These are phyloP conservation scores for Azemiops feae DNA, from an alignment of 2,113 vertebrate genomes.

Conservation along the genomic window DNA sequence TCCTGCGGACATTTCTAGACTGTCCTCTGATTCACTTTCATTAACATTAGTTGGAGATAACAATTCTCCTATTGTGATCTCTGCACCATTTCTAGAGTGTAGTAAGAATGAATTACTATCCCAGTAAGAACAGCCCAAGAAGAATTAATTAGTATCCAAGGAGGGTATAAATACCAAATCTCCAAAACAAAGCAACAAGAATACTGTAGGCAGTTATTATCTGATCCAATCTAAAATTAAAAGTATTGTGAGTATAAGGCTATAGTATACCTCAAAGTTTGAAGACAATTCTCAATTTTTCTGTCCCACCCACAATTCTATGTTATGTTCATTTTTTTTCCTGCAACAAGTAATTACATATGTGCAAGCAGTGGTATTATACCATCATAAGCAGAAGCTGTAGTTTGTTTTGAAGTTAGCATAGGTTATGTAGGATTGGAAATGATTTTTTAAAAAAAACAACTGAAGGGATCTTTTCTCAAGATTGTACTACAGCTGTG, in stretches of 20 bases:
- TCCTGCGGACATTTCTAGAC: neutral
- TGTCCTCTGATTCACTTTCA: neutral
- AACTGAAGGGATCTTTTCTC: neutral
- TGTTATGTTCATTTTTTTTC: neutral
- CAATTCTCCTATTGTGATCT: neutral
- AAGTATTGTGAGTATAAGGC: neutral
- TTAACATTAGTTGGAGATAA: neutral
- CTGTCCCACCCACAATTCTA: neutral
- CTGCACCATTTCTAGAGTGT: too few relatives aligned
- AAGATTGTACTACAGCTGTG: neutral
- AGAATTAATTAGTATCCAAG: neutral
- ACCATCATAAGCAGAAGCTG: conserved; percentile 30
- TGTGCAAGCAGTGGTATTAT: neutral
- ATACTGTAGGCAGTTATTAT: neutral
- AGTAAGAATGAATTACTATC: neutral
- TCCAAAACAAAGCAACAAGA: neutral
- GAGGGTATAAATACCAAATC: neutral
- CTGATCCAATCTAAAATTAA: neutral
- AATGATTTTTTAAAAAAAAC: neutral
- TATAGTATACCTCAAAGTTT: neutral
- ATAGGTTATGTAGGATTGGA: neutral
- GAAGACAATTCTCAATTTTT: neutral
- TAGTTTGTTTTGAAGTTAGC: neutral
- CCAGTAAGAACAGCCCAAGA: neutral
- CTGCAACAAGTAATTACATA: neutral